Base-by-base conservation (phyloP, 2,797 vertebrate genomes). In the Limnodromus scolopaceus region DNA sequence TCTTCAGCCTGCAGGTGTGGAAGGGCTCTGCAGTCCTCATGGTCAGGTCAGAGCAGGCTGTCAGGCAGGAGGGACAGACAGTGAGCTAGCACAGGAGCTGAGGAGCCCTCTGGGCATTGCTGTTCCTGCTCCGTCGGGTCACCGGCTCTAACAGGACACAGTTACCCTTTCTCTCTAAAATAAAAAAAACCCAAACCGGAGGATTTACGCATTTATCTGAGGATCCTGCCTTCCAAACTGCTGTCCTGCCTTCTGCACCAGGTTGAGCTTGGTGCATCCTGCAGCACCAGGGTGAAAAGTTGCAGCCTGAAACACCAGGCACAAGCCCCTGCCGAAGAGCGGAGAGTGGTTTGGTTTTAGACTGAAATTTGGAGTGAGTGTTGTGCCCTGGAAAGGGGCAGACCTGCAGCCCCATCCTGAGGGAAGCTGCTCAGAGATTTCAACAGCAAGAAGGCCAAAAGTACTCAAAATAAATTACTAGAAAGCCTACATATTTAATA, bases 31-130 rank as follows among this genome's bases (percentile, higher is more conserved):
- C 22, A 27, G 57, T 32, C 20, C 27, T n/a, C 7, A 1, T 17
- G 63, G 38, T 43, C 68, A n/a, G 53, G 39, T 79, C 58, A 39
- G 61, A 71, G 32, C 77, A 54, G 58, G 32, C 32, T 83, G 78
- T 17, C 45, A 74, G 61, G 53, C 53, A 64, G 55, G 71, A 78
- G 36, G n/a, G 16, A 27, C 84, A n/a, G 49, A 14, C 6, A 2
- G 16, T 3, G 30, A 66, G 46, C n/a, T 5, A 0, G 5, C 20
- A n/a, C 9, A 12, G 53, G 36, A 20, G 25, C 12, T 53, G 64
- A 27, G 61, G 65, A 77, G 34, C 51, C n/a, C n/a, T 71, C 19
- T 2, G 10, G 32, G 15, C 71, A 30, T 38, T 89, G 43, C n/a
- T 72, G 48, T 16, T 76, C 43, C 45, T 54, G 39, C 48, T 76